Conservation (phyloP, 2,888 invertebrate species). For the Panzeria rudis region DNA sequence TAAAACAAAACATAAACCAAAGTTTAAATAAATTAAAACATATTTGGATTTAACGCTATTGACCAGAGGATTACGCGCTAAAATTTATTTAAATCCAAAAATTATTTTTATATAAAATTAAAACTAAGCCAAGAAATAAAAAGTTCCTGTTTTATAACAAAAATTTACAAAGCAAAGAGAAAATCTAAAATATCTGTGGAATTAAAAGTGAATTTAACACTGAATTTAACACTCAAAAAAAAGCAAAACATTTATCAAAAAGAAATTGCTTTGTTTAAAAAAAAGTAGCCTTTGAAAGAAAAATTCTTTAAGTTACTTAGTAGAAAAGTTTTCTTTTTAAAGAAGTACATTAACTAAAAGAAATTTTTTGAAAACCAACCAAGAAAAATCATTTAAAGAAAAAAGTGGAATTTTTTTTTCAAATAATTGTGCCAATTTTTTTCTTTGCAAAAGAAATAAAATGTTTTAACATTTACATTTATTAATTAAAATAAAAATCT, state of each 20-base stretch:
- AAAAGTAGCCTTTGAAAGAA: constrained; percentile 34
- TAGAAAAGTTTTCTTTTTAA: constrained; percentile 23
- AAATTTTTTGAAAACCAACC: constrained; percentile 65
- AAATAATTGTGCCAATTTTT: constrained; percentile 64
- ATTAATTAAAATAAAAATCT: constrained; percentile 10
- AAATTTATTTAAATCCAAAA: constrained; percentile 58
- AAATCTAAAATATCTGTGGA: constrained; percentile 42
- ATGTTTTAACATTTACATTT: constrained; percentile 47
- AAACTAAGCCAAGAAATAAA: constrained; percentile 68
- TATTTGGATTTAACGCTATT: constrained; percentile 71
- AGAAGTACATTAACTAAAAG: constrained; percentile 31
- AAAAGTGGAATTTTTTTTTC: constrained; percentile 8
- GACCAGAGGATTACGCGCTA: constrained; percentile 69
- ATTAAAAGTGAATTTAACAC: constrained; percentile 33
- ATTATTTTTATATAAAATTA: constrained; percentile 22
- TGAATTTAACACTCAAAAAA: too few species aligned
- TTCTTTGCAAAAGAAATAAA: constrained; percentile 18
- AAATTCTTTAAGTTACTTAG: constrained; percentile 48
- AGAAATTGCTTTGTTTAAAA: constrained; percentile 52
- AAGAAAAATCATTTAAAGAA: constrained; percentile 44
- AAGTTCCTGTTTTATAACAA: constrained; percentile 77
- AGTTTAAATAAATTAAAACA: constrained; percentile 60
- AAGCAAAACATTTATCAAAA: constrained; percentile 4
- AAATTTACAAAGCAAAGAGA: constrained; percentile 49
- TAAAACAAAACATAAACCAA: constrained; percentile 54